Base-by-base conservation (phyloP, 2,113 vertebrate genomes). In the Pitta sordida region DNA sequence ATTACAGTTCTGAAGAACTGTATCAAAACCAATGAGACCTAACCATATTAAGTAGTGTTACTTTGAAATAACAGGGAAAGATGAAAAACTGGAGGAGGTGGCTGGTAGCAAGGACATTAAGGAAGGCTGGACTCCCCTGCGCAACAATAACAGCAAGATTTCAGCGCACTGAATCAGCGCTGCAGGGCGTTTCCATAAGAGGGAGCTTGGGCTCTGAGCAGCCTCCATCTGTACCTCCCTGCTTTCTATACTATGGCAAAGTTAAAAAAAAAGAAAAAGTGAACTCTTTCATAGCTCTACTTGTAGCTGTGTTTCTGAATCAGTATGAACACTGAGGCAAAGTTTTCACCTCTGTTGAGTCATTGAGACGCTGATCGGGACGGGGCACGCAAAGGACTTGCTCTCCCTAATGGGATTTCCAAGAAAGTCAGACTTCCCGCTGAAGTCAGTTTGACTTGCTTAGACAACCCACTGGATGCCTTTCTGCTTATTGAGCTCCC, bases 281-380 rank as follows among this genome's bases (percentile, higher is more conserved):
- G 29, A 63, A 16, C 12, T 48, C 29, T 37, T 65, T 19, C 55
- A 15, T 29, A 36, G 15, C 9, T 29, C 58, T 44, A 21, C 37
- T 22, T 71, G 44, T 36, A 46, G 17, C n/a, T 55, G 62, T 24
- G 21, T 63, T 91, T 84, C 29, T 3, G 4, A 46, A 79, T 70
- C 46, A 27, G 27, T 41, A 56, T 15, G 65, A 87, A 60, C 10
- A 76, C 16, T 4, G 0, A 30, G 55, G 44, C 20, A 48, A 81
- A 59, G 24, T 53, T 69, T 69, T 82, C 32, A 18, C 23, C 39
- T 76, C 37, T 39, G 15, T 58, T 64, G 41, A 62, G 23, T 55
- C 1, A 22, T 34, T 4, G 2, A 55, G 34, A 86, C 14, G 10
- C 65, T 37, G n/a, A 56, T 41, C 0, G 1, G 16, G 37, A 39